phyloP scores from a whole-genome alignment of 2,797 vertebrate species.

The Acropternis orthonyx region DNA sequence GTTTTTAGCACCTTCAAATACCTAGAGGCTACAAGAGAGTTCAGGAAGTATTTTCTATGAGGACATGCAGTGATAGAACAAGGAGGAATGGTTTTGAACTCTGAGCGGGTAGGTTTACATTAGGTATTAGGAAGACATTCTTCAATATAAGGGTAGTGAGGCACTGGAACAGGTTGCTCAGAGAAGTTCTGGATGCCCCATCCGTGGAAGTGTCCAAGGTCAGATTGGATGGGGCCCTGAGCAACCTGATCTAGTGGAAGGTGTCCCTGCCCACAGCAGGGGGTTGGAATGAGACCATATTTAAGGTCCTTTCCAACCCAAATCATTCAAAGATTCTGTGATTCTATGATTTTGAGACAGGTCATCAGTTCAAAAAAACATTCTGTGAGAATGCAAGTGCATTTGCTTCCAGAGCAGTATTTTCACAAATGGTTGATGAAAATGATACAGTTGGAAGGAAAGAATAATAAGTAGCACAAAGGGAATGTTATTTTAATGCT shows the following conservation, averaged over 20 bases:
- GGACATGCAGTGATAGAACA: not conserved
- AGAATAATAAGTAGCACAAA: not conserved
- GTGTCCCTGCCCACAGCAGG: not conserved
- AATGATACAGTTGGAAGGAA: not conserved
- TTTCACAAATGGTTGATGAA: not conserved
- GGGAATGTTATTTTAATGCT: not conserved
- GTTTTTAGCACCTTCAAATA: not conserved
- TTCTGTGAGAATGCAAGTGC: not conserved
- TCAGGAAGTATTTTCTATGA: not conserved
- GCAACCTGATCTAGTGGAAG: not conserved
- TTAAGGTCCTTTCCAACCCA: not conserved
- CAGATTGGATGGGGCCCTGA: not conserved
- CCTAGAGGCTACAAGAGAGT: not conserved
- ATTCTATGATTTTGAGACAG: not conserved
- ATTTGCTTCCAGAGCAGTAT: not conserved
- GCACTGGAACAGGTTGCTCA: not conserved
- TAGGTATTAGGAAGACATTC: not conserved
- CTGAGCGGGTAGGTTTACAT: not conserved
- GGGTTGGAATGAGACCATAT: not conserved
- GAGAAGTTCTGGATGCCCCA: not conserved
- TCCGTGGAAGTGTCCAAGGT: not conserved
- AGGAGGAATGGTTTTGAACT: not conserved
- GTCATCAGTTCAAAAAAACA: not conserved
- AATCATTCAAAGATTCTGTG: not conserved
- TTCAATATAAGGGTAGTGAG: not conserved